Evolutionary conservation across 1,140 invertebrate species (phyloP).

Genomic region (Hypsibius dujardini): DNA sequence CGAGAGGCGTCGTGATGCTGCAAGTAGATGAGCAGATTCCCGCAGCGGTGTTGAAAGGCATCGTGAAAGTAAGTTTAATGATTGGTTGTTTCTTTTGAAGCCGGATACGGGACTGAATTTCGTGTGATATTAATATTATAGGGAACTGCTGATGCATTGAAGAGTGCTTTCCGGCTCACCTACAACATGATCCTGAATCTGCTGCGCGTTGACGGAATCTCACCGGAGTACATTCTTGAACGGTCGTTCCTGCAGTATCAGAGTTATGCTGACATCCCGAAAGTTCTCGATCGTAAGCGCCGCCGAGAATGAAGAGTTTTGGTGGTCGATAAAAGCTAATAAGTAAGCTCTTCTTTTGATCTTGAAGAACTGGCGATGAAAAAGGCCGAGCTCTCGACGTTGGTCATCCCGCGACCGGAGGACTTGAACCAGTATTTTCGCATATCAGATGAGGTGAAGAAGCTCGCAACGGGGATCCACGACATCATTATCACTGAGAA

Average conservation of each 20-base stretch:
- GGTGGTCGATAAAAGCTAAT: too few species aligned
- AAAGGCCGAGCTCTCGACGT: background rate
- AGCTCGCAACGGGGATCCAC: background rate
- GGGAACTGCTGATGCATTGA: slow-evolving; percentile 82
- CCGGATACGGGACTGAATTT: background rate
- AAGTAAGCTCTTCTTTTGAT: slow-evolving; percentile 7
- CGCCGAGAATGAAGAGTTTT: too few species aligned
- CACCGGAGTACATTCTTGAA: slow-evolving; percentile 98
- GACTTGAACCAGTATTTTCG: slow-evolving; percentile 9
- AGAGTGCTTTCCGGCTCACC: slow-evolving; percentile 95
- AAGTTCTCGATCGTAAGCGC: slow-evolving; percentile 58
- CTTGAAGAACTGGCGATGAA: background rate
- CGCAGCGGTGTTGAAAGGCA: slow-evolving; percentile 56
- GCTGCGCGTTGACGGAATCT: slow-evolving; percentile 88
- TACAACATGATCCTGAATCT: slow-evolving; percentile 99
- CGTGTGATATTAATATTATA: slow-evolving; percentile 23
- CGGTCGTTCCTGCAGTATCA: slow-evolving; percentile 97
- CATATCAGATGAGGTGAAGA: background rate
- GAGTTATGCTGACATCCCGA: slow-evolving; percentile 83
- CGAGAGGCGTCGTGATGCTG: slow-evolving; percentile 86
- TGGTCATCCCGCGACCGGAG: slow-evolving; percentile 7
- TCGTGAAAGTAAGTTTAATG: slow-evolving; percentile 48
- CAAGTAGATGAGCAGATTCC: slow-evolving; percentile 97
- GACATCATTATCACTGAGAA: background rate
- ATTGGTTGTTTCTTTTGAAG: slow-evolving; percentile 19